A percentile compares a stretch with the other conserved stretches of the same genome.
Evolutionary conservation across 1,140 invertebrate species (phyloP).

Genomic region (Leptopilina boulardi): DNA sequence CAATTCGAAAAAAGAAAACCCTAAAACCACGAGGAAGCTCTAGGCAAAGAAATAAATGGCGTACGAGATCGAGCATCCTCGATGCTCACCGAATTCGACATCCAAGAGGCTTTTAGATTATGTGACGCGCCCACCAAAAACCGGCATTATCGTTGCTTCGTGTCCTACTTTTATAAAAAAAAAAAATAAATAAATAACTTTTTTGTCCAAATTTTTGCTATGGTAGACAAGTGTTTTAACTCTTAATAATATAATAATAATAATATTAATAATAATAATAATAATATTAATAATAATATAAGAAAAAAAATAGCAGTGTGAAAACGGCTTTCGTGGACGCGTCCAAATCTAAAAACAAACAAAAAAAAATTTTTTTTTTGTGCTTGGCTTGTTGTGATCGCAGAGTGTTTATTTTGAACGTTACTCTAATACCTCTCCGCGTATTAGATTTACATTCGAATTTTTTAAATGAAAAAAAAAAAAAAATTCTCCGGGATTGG

Average conservation of each 20-base stretch:
- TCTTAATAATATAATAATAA: conserved; percentile 8
- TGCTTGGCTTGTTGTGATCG: neutral
- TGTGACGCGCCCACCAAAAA: neutral
- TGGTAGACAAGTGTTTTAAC: conserved; percentile 29
- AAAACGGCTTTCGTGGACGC: conserved; percentile 7
- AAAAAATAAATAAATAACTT: neutral
- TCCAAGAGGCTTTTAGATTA: neutral
- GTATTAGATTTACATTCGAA: conserved; percentile 16
- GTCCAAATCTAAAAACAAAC: neutral
- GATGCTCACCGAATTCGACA: neutral
- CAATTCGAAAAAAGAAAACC: neutral
- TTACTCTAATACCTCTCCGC: neutral
- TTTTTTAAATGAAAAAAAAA: neutral
- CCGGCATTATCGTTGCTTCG: conserved; percentile 28
- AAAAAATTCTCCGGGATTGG: neutral
- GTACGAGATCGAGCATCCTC: neutral
- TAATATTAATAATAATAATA: no score
- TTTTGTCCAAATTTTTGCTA: conserved; percentile 32
- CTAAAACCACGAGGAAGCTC: conserved; percentile 6
- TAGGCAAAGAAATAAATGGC: neutral
- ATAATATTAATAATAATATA: no score
- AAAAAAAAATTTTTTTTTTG: neutral
- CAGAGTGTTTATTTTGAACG: neutral
- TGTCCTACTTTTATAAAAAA: conserved; percentile 27
- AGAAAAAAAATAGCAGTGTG: conserved; percentile 5